Conservation (phyloP, 2,888 invertebrate species). For the Tricholauxania praeusta region DNA sequence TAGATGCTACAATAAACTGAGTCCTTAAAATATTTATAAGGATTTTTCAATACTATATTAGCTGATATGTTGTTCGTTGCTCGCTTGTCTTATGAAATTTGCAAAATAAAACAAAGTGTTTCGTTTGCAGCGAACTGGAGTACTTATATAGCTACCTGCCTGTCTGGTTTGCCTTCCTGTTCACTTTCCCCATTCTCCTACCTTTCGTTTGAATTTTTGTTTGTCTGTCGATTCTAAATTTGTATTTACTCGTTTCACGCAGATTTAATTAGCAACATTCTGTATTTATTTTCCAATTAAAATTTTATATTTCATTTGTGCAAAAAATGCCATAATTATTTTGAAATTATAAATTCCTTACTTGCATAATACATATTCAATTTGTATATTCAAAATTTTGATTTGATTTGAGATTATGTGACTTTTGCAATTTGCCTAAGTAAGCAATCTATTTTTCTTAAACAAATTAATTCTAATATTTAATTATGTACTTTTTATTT, state of each 20-base stretch:
- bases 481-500: too few relatives aligned
- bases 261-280: conserved; percentile 6
- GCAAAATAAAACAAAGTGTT: too few relatives aligned
- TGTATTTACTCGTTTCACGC: neutral
- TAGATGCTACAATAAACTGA: too few relatives aligned
- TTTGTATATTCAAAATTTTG: neutral
- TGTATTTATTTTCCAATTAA: neutral
- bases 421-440: too few relatives aligned
- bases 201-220: neutral
- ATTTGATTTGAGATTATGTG: neutral
- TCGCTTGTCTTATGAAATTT: too few relatives aligned
- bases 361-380: neutral
- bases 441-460: too few relatives aligned
- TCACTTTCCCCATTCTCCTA: neutral
- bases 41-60: too few relatives aligned
- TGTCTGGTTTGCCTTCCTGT: neutral
- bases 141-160: neutral
- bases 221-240: neutral
- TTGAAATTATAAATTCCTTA: neutral
- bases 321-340: conserved; percentile 1
- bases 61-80: too few relatives aligned
- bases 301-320: neutral
- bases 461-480: too few relatives aligned
- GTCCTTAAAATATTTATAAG: too few relatives aligned
- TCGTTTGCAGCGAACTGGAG: too few relatives aligned